Base-by-base conservation (phyloP, 2,113 vertebrate species). In the Anguilla japonica region DNA sequence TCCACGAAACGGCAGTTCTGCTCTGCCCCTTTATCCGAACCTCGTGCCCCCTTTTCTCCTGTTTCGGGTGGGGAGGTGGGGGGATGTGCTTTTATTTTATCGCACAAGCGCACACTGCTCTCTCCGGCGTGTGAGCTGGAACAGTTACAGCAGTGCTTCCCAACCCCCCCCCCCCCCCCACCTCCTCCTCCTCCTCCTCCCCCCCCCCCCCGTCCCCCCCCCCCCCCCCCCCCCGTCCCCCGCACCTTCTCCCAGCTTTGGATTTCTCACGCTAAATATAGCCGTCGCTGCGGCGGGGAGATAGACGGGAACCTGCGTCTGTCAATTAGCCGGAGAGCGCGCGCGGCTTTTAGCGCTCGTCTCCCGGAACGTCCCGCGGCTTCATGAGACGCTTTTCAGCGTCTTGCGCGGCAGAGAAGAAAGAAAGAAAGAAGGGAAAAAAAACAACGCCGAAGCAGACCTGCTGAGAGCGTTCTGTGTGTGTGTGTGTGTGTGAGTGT, bases 241-340 rank as follows among this genome's bases (percentile, higher is more conserved):
- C 56, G 22, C 41, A 5, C 8, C 71, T 7, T 29, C 4, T 26
- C 79, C 39, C 34, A 14, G 60, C 67, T 22, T 22, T 22, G 81
- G 75, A 11, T 39, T 29, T 83, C 71, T 78, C 82, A n/a, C 50
- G 85, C 71, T 88, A 67, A 67, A 67, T 67, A 67, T 75, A 75
- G 71, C 71, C n/a, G n/a, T 29, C 71, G 34, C 26, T 75, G 71
- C 50, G 50, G 71, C 11, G 6, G 71, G 34, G n/a, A 34, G 71
- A 75, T n/a, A n/a, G 26, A 75, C 26, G n/a, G 9, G 11, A n/a
- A 75, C 71, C 71, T 75, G 26, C 16, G 71, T 75, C 71, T 75
- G 26, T 75, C n/a, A 13, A 75, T 75, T 75, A 75, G 34, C 26
- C 13, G 71, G 11, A 75, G 26, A 75, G 34, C 34, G 34, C 16